Conservation (phyloP, 2,797 vertebrate species). For the Stomatorhinus walkeri region DNA sequence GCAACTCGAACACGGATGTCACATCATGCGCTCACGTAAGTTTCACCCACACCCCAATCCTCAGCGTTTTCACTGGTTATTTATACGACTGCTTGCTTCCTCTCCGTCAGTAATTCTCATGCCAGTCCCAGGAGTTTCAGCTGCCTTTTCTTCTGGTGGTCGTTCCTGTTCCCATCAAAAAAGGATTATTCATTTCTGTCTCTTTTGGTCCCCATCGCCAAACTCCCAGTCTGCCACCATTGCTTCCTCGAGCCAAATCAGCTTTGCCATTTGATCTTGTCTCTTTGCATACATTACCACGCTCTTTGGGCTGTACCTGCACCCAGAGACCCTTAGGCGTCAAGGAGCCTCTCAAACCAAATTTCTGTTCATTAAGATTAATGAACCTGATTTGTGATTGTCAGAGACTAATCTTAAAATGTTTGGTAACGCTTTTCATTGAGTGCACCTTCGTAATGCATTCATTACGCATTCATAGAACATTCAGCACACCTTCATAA, state of each 20-base stretch:
- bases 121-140: not conserved
- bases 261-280: not conserved
- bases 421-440: not conserved
- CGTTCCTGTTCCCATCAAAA: not conserved
- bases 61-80: not conserved
- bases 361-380: not conserved
- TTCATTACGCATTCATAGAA: not conserved
- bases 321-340: not conserved
- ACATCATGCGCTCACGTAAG: not conserved
- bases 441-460: not conserved
- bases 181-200: not conserved
- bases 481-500: not conserved
- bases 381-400: conserved; percentile 5
- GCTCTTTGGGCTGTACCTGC: not conserved
- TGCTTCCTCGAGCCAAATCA: not conserved
- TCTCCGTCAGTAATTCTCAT: not conserved
- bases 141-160: not conserved
- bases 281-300: not conserved
- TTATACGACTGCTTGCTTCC: not conserved
- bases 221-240: not conserved
- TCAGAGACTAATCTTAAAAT: not conserved
- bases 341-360: not conserved
- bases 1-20: not conserved
- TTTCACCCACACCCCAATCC: not conserved
- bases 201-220: not conserved